A percentile compares a stretch with the other conserved stretches of the same genome.
phyloP scores from a whole-genome alignment of 2,888 invertebrate genomes.

The Cryptophagus acutangulus region DNA sequence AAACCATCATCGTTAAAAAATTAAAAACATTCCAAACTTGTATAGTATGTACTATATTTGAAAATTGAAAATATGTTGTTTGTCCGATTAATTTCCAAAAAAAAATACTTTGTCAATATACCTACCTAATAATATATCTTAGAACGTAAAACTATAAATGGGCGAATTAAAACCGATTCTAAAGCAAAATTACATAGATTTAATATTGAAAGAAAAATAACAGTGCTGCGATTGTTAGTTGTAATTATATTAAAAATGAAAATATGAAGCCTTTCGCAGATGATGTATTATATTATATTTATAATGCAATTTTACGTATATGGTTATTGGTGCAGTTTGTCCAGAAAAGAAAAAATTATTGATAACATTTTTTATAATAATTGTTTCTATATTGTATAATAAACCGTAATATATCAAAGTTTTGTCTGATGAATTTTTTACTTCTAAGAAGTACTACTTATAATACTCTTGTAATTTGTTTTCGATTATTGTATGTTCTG shows the following conservation, averaged over 20 bases:
- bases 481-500: constrained; percentile 40
- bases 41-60: constrained; percentile 23
- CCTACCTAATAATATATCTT: too few relatives aligned
- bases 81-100: constrained; percentile 17
- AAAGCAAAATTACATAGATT: constrained; percentile 38
- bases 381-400: too few relatives aligned
- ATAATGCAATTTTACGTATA: constrained; percentile 31
- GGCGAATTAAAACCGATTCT: constrained; percentile 41
- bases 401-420: constrained; percentile 8
- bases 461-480: constrained; percentile 32
- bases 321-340: constrained; percentile 43
- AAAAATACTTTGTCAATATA: constrained; percentile 45
- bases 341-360: too few relatives aligned
- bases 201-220: constrained; percentile 34
- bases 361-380: constrained; percentile 2
- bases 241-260: constrained; percentile 44
- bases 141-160: constrained; percentile 25
- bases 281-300: constrained; percentile 46
- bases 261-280: constrained; percentile 49
- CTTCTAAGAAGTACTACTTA: constrained; percentile 43
- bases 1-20: constrained; percentile 6
- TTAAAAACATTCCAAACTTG: constrained; percentile 42
- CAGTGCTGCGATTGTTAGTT: constrained; percentile 44
- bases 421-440: constrained; percentile 31
- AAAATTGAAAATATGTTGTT: constrained; percentile 21